These are phyloP conservation scores for Nothocercus julius DNA, from an alignment of 2,113 vertebrate species.

Conservation along the genomic window DNA sequence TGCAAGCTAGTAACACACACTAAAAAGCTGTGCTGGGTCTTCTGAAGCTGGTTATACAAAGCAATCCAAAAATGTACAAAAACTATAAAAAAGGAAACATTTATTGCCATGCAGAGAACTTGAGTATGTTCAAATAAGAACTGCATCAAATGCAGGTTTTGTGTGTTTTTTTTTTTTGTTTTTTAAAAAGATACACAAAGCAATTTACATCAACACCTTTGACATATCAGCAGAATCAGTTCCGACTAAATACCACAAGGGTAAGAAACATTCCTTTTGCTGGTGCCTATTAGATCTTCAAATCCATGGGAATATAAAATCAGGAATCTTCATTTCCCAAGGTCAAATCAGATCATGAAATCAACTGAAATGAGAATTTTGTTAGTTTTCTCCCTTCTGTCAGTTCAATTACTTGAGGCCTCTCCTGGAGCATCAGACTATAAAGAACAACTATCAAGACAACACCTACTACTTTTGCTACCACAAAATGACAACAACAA, in stretches of 20 bases:
- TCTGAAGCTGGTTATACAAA: conserved; percentile 66
- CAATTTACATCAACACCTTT: conserved; percentile 73
- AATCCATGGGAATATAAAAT: conserved; percentile 65
- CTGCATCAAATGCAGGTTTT: conserved; percentile 72
- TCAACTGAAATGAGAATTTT: conserved; percentile 77
- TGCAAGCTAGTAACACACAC: conserved; percentile 49
- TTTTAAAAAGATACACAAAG: conserved; percentile 56
- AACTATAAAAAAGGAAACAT: conserved; percentile 74
- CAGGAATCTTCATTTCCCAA: conserved; percentile 64
- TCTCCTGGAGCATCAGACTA: background rate
- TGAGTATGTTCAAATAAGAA: conserved; percentile 71
- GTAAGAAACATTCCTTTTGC: conserved; percentile 79
- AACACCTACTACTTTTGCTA: background rate
- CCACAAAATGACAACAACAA: background rate
- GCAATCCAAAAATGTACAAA: conserved; percentile 80
- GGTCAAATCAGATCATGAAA: conserved; percentile 78
- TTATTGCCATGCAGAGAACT: conserved; percentile 73
- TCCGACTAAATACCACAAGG: conserved; percentile 71
- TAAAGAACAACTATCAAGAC: background rate
- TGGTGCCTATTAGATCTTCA: conserved; percentile 81
- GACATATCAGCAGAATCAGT: conserved; percentile 70
- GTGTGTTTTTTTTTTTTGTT: background rate
- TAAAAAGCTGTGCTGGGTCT: conserved; percentile 59
- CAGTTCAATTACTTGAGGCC: background rate
- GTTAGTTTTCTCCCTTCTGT: conserved; percentile 40